These are phyloP conservation scores for Columba guinea DNA, from an alignment of 2,797 vertebrate species.

Conservation along the genomic window DNA sequence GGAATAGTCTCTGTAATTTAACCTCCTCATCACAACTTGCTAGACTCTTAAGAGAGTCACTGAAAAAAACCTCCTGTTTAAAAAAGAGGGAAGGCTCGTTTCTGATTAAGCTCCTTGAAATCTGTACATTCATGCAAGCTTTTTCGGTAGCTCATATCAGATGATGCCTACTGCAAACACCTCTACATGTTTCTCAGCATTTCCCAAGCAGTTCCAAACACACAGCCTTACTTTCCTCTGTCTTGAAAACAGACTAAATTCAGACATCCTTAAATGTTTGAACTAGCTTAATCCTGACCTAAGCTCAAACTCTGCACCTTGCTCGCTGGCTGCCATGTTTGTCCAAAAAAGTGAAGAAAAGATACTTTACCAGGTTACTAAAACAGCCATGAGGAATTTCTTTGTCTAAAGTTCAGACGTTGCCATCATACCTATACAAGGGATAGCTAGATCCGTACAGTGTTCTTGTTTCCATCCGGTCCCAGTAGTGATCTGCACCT, in stretches of 20 bases:
- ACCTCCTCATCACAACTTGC: conserved; percentile 25
- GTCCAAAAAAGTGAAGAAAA: not conserved
- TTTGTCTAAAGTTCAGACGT: not conserved
- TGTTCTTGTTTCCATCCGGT: not conserved
- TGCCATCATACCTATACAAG: not conserved
- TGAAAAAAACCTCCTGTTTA: conserved; percentile 13
- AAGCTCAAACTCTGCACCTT: not conserved
- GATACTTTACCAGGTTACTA: not conserved
- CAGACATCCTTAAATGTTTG: not conserved
- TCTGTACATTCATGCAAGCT: not conserved
- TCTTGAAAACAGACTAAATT: not conserved
- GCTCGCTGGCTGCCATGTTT: not conserved
- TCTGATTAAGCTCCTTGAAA: conserved; percentile 17
- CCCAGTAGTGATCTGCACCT: not conserved
- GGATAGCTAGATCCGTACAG: not conserved
- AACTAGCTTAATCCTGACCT: not conserved
- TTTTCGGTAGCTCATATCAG: not conserved
- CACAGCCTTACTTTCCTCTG: not conserved
- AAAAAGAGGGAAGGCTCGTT: not conserved
- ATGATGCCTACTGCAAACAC: not conserved
- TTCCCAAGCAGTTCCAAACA: not conserved
- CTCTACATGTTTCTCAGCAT: not conserved
- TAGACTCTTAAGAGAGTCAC: not conserved
- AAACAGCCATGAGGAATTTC: not conserved
- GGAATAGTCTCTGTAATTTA: conserved; percentile 64